Evolutionary conservation across 2,888 invertebrate species (phyloP), one percentile per base, ranked within the genome.

Genomic region (Drosophila nr. perissopoda): DNA sequence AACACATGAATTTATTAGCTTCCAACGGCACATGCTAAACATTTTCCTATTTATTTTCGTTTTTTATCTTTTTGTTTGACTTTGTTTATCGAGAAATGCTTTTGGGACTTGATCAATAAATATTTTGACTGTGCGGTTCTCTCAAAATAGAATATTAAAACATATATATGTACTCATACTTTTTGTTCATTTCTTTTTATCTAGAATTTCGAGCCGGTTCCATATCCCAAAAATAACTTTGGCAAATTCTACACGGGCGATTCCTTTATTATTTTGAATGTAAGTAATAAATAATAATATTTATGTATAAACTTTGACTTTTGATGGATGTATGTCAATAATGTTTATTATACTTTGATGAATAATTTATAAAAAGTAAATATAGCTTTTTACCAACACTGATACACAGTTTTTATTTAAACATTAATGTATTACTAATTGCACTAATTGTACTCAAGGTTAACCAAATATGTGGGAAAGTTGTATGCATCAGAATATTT

Each of bases 191-290:
- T 57, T 69, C 36, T 61, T 38, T 67, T 49, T 42, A 83, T 88
- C 31, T 53, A 97, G 96, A 95, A 96, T 84, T 98, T 97, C 91
- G 96, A 96, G 81, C 96, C 97, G 4, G 96, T 96, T 0, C 94
- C 95, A 0, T 96, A 97, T 58, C 95, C 96, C 0, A 94, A 94
- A 70, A 94, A 94, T 53, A 96, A 97, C 80, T 95, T 95, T 91
- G 98, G 98, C 4, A 97, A 97, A 93, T 98, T 98, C 93, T 96
- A 95, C 92, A 95, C 95, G 64, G 98, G 98, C 0, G 98, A 98
- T 91, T 97, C 97, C 0, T 98, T 97, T 92, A 96, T 98, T 67
- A 94, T 98, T 29, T 93, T 97, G 3, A 95, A 95, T 94, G 97
- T 97, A 94, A 94, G 95, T 91, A 69, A 29, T 4, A 31, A n/a